These are phyloP conservation scores for Periphyllus acericola DNA, from an alignment of 2,888 invertebrate genomes.

Conservation along the genomic window DNA sequence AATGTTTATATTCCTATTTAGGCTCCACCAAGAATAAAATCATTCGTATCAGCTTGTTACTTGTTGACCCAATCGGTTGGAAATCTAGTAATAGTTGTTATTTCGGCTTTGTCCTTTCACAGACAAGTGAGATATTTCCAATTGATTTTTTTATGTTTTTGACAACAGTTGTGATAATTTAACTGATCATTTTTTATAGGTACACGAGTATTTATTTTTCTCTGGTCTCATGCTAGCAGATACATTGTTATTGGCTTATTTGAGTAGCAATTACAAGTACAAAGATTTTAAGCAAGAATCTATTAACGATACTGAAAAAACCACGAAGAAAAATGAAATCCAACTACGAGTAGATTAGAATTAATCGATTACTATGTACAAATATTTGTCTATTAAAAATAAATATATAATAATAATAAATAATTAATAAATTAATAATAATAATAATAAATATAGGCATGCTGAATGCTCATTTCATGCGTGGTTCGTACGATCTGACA, in stretches of 20 bases:
- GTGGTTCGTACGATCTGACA: neutral
- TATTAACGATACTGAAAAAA: neutral
- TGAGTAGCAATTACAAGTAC: conserved; percentile 42
- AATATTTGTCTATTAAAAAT: neutral
- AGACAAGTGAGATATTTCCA: conserved; percentile 73
- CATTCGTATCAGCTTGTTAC: conserved; percentile 91
- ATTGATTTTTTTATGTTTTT: neutral
- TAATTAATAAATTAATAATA: too few species aligned
- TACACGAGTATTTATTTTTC: conserved; percentile 87
- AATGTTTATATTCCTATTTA: neutral
- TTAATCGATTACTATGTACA: neutral
- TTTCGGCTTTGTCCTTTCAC: conserved; percentile 83
- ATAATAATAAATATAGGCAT: too few species aligned
- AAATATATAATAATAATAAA: too few species aligned
- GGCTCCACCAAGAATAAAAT: conserved; percentile 79
- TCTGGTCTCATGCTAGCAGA: conserved; percentile 85
- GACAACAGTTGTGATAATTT: neutral
- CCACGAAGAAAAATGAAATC: neutral
- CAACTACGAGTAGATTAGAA: neutral
- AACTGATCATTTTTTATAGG: conserved; percentile 71
- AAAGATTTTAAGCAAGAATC: conserved; percentile 12
- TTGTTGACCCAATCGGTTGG: conserved; percentile 93
- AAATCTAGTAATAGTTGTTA: conserved; percentile 88
- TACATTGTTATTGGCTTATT: conserved; percentile 77
- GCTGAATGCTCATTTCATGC: neutral